Evolutionary conservation across 2,113 vertebrate genomes (phyloP).

Genomic region (Scomber japonicus): DNA sequence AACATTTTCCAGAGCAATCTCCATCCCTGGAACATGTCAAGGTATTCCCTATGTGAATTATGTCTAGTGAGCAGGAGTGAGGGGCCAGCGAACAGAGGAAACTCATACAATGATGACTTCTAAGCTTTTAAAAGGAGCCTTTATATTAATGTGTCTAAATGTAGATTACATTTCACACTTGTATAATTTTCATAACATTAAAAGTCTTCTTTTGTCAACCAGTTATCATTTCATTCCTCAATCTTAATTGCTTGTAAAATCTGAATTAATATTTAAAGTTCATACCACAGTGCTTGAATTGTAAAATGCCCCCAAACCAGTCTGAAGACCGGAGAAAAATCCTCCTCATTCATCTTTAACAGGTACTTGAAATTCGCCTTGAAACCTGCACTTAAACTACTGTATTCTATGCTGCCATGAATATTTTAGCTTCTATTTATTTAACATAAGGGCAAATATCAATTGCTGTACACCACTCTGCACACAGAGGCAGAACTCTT

Average conservation of each 20-base stretch:
- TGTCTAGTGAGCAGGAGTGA: slow-evolving; percentile 55
- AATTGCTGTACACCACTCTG: not conserved
- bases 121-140: slow-evolving; percentile 17
- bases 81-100: slow-evolving; percentile 20
- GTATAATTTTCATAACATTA: no score
- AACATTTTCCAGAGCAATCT: slow-evolving; percentile 71
- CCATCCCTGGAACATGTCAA: slow-evolving; percentile 54
- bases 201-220: not conserved
- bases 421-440: not conserved
- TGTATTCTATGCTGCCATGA: not conserved
- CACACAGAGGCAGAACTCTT: slow-evolving; percentile 2
- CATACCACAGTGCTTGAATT: slow-evolving; percentile 9
- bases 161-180: slow-evolving; percentile 28
- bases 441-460: slow-evolving; percentile 9
- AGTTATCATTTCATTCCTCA: slow-evolving; percentile 8
- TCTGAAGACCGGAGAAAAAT: not conserved
- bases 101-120: slow-evolving; percentile 35
- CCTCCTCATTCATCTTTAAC: slow-evolving; percentile 1
- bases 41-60: slow-evolving; percentile 76
- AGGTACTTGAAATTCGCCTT: not conserved
- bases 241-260: slow-evolving; percentile 2
- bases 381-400: not conserved
- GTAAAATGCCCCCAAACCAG: slow-evolving; percentile 8
- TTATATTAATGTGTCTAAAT: slow-evolving; percentile 21
- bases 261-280: slow-evolving; percentile 44